Base-by-base conservation (phyloP, 35 echinoderm and acorn worm species). In the Ptychodera flava region DNA sequence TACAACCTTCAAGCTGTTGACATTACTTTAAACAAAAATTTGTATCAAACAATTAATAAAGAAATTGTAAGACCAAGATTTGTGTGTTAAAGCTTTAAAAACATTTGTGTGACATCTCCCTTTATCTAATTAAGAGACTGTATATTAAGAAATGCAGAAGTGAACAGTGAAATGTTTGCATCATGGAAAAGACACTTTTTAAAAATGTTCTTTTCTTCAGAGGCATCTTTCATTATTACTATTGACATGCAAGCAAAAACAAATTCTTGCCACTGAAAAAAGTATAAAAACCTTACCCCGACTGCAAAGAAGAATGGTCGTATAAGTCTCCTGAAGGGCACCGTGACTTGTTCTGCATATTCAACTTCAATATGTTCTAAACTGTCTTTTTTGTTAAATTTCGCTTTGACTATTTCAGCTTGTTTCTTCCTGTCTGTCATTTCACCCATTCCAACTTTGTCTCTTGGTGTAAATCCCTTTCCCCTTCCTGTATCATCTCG, bases 231-330 rank as follows among this genome's bases (percentile, higher is more conserved):
- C n/a, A n/a, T n/a, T n/a, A n/a, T n/a, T n/a, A n/a, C n/a, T n/a
- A n/a, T n/a, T n/a, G n/a, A n/a, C n/a, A n/a, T n/a, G n/a, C n/a
- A n/a, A n/a, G n/a, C n/a, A n/a, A n/a, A n/a, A n/a, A n/a, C n/a
- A n/a, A n/a, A n/a, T n/a, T n/a, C n/a, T n/a, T n/a, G n/a, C n/a
- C n/a, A n/a, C n/a, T n/a, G n/a, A n/a, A n/a, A n/a, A n/a, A n/a
- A n/a, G n/a, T n/a, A n/a, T n/a, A n/a, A n/a, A n/a, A n/a, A n/a
- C 80, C 96, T 90, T 93, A 99, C 96, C 88, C 92, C 31, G 86
- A 92, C 90, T 22, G 96, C 96, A 94, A 99, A 99, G 0, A 38
- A 90, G 88, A 99, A 99, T n/a, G 96, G 96, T 80, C 85, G 92
- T 14, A 94, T 27, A 28, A 94, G 87, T 79, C 79, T 88, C 30